A percentile compares a stretch with the other conserved stretches of the same genome.
These are phyloP conservation scores for Cartodere bifasciata DNA, from an alignment of 2,888 invertebrate genomes.

Conservation along the genomic window DNA sequence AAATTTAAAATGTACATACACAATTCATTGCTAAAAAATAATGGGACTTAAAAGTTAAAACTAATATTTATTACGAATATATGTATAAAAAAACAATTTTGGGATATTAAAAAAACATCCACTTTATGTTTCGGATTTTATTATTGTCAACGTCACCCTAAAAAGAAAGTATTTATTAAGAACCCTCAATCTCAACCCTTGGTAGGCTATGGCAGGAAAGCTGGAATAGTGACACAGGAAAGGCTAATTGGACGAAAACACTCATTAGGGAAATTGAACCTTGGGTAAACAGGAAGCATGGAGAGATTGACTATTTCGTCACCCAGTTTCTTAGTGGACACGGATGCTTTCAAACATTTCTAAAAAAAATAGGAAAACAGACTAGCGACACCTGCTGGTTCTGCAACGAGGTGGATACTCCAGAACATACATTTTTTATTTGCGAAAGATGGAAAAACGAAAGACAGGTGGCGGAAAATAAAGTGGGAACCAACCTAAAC, in stretches of 20 bases:
- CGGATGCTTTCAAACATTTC: conserved; percentile 13
- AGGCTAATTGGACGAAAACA: conserved; percentile 10
- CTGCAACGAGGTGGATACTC: conserved; percentile 9
- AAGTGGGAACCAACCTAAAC: too few relatives aligned
- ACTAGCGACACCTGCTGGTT: conserved; percentile 7
- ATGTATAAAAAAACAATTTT: too few relatives aligned
- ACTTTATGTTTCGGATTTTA: too few relatives aligned
- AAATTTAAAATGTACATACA: too few relatives aligned
- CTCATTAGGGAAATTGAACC: conserved; percentile 10
- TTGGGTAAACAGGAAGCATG: conserved; percentile 10
- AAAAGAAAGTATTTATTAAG: too few relatives aligned
- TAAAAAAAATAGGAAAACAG: conserved; percentile 12
- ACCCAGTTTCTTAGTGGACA: conserved; percentile 15
- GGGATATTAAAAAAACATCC: too few relatives aligned
- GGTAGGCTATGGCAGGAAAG: conserved; percentile 10
- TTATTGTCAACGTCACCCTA: too few relatives aligned
- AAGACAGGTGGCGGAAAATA: too few relatives aligned
- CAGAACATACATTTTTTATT: conserved; percentile 12
- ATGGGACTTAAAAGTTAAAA: too few relatives aligned
- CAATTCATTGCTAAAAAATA: too few relatives aligned
- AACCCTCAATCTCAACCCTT: too few relatives aligned
- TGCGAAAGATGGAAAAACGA: conserved; percentile 9
- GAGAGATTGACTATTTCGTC: conserved; percentile 9
- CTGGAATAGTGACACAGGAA: conserved; percentile 8
- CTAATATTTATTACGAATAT: too few relatives aligned